These are phyloP conservation scores for Onychostruthus taczanowskii DNA, from an alignment of 2,113 vertebrate species.

Conservation along the genomic window DNA sequence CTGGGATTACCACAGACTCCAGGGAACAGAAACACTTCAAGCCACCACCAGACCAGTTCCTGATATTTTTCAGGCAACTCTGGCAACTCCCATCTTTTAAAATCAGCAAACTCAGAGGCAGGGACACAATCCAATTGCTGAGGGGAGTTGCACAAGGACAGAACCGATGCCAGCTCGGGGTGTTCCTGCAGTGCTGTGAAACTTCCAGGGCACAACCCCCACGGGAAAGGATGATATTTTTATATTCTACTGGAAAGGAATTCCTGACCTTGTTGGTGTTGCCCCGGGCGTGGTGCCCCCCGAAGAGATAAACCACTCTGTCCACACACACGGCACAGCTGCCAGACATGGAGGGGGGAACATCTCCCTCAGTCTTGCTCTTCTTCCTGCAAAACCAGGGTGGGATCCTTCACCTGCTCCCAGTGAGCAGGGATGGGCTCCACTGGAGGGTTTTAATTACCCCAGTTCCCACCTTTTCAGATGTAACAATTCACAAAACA, in stretches of 20 bases:
- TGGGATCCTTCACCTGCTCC: neutral
- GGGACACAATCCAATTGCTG: accelerated
- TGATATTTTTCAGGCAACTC: neutral
- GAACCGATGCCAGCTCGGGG: accelerated
- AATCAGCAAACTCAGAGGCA: neutral
- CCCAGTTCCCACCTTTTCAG: accelerated
- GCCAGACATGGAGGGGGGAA: constrained; percentile 93
- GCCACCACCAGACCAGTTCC: neutral
- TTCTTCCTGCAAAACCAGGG: constrained; percentile 77
- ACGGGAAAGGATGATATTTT: neutral
- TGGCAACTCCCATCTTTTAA: neutral
- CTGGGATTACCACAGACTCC: neutral
- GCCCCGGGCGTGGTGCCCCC: constrained; percentile 90
- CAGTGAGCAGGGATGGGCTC: accelerated
- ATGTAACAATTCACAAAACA: neutral
- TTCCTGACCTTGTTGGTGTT: constrained; percentile 89
- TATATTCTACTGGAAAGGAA: accelerated
- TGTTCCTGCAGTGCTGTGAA: neutral
- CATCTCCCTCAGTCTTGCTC: constrained; percentile 81
- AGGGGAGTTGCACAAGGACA: neutral
- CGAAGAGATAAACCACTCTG: constrained; percentile 90
- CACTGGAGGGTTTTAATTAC: accelerated
- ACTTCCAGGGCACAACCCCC: neutral
- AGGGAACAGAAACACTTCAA: neutral
- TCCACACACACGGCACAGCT: constrained; percentile 93